phyloP scores from a whole-genome alignment of 1,140 invertebrate genomes.

The Drosophila persimilis region DNA sequence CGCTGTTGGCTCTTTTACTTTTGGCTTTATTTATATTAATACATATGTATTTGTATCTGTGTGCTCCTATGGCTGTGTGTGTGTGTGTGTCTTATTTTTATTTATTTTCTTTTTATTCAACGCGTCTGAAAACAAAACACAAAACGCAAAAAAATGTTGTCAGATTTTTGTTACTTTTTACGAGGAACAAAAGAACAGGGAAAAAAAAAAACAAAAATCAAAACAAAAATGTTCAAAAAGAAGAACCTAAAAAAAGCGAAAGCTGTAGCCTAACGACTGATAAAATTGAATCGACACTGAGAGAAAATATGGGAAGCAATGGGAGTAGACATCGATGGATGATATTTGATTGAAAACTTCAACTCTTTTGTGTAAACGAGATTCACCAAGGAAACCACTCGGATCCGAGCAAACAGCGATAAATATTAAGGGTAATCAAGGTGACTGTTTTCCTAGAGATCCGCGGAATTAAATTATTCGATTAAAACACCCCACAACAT shows the following conservation, averaged over 20 bases:
- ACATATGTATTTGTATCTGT: slow-evolving; percentile 33
- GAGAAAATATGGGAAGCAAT: slow-evolving; percentile 3
- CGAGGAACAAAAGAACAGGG: slow-evolving; percentile 28
- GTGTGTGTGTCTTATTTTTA: slow-evolving; percentile 48
- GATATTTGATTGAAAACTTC: too few species aligned
- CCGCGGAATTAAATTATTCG: too few species aligned
- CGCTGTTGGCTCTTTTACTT: slow-evolving; percentile 53
- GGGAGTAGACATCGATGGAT: too few species aligned
- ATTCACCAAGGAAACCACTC: too few species aligned
- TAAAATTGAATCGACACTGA: slow-evolving; percentile 30
- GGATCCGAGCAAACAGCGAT: too few species aligned
- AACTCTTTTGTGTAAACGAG: too few species aligned
- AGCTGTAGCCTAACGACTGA: slow-evolving; percentile 12
- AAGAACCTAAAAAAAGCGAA: slow-evolving; percentile 24
- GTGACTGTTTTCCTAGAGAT: too few species aligned
- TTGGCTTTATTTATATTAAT: slow-evolving; percentile 74
- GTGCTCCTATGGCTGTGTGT: slow-evolving; percentile 5
- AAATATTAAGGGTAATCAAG: too few species aligned
- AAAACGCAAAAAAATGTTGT: slow-evolving; percentile 30
- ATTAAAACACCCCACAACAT: too few species aligned
- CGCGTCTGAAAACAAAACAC: slow-evolving; percentile 39
- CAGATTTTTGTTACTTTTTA: slow-evolving; percentile 64
- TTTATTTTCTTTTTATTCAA: slow-evolving; percentile 76
- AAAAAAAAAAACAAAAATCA: slow-evolving; percentile 22
- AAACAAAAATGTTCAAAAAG: slow-evolving; percentile 32